phyloP scores from a whole-genome alignment of 2,888 invertebrate genomes.

The Lasiommata megera region DNA sequence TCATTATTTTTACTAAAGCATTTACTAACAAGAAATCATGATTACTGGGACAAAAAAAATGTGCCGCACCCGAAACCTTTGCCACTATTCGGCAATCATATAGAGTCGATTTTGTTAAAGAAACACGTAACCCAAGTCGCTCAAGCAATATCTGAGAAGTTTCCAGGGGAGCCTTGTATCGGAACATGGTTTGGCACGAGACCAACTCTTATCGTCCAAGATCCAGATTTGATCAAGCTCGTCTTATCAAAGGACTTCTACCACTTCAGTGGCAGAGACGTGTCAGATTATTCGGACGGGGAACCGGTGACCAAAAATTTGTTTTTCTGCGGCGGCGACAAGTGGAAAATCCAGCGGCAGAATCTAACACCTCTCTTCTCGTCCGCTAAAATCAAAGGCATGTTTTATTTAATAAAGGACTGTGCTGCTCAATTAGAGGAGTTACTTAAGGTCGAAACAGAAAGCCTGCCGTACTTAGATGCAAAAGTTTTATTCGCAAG shows the following conservation, averaged over 20 bases:
- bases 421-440: constrained; percentile 5
- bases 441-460: constrained; percentile 27
- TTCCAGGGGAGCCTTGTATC: constrained; percentile 49
- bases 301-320: constrained; percentile 49
- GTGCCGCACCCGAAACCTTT: constrained; percentile 5
- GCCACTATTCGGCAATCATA: constrained; percentile 2
- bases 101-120: constrained; percentile 1
- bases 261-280: constrained; percentile 57
- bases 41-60: constrained; percentile 6
- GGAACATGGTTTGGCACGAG: constrained; percentile 57
- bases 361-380: constrained; percentile 60
- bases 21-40: constrained; percentile 5
- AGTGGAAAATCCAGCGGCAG: constrained; percentile 36
- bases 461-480: constrained; percentile 38
- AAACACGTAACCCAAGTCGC: constrained; percentile 26
- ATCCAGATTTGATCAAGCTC: constrained; percentile 52
- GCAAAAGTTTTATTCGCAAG: constrained; percentile 42
- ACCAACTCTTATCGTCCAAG: constrained; percentile 54
- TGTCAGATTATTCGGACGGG: constrained; percentile 43
- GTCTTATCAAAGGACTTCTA: constrained; percentile 58
- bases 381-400: constrained; percentile 59
- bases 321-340: constrained; percentile 53
- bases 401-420: constrained; percentile 55
- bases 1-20: constrained; percentile 16
- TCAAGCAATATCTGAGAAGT: constrained; percentile 45